phyloP scores from a whole-genome alignment of 2,797 vertebrate species.

The Emys orbicularis region DNA sequence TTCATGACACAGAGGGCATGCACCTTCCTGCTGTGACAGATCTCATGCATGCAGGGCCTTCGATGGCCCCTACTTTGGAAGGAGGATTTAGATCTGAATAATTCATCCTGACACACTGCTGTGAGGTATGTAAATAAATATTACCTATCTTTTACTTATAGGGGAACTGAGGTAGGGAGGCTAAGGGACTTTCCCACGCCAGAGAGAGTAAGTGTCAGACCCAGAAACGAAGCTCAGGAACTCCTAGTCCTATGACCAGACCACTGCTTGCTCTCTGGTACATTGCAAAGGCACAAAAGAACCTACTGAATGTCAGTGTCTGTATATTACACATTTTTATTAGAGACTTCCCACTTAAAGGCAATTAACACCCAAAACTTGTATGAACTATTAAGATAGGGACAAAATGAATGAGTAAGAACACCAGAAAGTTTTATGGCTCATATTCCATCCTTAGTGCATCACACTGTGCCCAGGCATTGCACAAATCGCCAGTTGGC shows the following conservation, averaged over 20 bases:
- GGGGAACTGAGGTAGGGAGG: not conserved
- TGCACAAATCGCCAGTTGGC: rapidly evolving
- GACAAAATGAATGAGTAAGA: not conserved
- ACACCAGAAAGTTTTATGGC: not conserved
- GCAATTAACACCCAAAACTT: not conserved
- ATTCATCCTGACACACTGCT: not conserved
- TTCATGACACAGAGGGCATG: not conserved
- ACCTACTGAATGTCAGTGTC: not conserved
- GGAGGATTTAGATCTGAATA: not conserved
- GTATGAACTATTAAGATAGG: not conserved
- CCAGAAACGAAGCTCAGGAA: not conserved
- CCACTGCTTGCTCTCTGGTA: not conserved
- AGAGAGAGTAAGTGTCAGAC: not conserved
- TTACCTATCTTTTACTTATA: not conserved
- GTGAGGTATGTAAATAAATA: not conserved
- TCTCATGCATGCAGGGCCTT: not conserved
- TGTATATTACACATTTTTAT: not conserved
- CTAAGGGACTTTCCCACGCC: not conserved
- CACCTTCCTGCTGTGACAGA: not conserved
- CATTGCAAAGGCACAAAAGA: not conserved
- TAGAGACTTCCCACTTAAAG: not conserved
- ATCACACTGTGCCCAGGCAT: rapidly evolving
- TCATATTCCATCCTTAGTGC: not conserved
- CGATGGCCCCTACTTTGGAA: not conserved
- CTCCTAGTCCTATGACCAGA: not conserved